A percentile compares a stretch with the other conserved stretches of the same genome.
phyloP scores from a whole-genome alignment of 2,113 vertebrate genomes.

The Bungarus multicinctus region DNA sequence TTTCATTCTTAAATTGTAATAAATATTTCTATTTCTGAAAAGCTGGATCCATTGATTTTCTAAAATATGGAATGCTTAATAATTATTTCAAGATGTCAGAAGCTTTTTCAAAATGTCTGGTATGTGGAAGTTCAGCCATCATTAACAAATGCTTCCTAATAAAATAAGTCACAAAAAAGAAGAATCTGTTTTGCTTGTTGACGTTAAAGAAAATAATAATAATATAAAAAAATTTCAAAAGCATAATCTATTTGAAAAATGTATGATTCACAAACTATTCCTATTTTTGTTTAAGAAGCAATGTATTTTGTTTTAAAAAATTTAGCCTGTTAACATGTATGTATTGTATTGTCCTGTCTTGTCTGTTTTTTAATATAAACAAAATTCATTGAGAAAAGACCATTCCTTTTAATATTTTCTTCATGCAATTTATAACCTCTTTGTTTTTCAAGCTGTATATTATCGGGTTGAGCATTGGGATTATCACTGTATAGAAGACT shows the following conservation, averaged over 20 bases:
- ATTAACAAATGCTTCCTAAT: not conserved
- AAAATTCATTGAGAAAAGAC: not conserved
- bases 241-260: not conserved
- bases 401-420: not conserved
- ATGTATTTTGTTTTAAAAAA: not conserved
- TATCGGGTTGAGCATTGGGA: not conserved
- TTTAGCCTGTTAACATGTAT: not conserved
- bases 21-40: not conserved
- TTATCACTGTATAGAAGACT: not conserved
- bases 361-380: not conserved
- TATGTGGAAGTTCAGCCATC: not conserved
- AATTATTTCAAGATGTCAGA: not conserved
- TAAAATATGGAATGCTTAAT: not conserved
- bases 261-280: not conserved
- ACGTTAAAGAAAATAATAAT: not conserved
- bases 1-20: not conserved
- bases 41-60: not conserved
- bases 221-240: not conserved
- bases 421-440: not conserved
- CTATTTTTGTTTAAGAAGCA: not conserved
- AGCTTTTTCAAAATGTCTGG: not conserved
- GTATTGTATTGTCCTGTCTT: not conserved
- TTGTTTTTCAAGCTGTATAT: not conserved
- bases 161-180: not conserved
- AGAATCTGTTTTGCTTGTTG: not conserved